Evolutionary conservation across 2,888 invertebrate species (phyloP).

Genomic region (Eumacrocentrus americanus): DNA sequence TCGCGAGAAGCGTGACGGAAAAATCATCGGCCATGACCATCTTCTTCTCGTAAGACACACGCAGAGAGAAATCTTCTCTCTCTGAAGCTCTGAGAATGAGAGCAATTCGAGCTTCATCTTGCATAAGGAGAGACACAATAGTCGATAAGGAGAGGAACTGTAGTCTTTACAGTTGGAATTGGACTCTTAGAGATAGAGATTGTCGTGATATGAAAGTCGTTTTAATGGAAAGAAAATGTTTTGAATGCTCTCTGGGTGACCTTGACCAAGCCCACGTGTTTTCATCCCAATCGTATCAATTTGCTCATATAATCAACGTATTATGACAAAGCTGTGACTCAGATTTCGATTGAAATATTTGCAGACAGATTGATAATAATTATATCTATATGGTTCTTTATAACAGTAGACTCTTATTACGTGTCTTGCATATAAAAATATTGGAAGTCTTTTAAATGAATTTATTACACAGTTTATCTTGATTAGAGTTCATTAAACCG

Average conservation of each 20-base stretch:
- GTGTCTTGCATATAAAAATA: background rate
- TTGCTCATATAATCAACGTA: no score
- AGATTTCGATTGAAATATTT: no score
- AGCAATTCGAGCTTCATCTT: background rate
- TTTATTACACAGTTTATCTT: no score
- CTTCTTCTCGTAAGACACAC: no score
- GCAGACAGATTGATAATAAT: background rate
- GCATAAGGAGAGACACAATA: background rate
- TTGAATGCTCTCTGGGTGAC: no score
- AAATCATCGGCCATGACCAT: constrained; percentile 51
- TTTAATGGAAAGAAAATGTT: no score
- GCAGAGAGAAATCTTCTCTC: no score
- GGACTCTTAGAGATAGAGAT: no score
- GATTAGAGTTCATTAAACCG: background rate
- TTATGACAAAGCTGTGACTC: no score
- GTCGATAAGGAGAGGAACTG: background rate
- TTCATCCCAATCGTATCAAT: background rate
- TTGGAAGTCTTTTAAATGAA: no score
- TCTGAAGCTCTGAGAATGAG: no score
- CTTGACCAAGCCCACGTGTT: background rate
- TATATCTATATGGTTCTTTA: background rate
- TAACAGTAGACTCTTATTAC: background rate
- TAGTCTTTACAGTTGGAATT: background rate
- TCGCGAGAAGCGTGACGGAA: constrained; percentile 50
- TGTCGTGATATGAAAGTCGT: no score